Conservation (phyloP, 2,888 invertebrate species). For the Geophilus truncorum region DNA sequence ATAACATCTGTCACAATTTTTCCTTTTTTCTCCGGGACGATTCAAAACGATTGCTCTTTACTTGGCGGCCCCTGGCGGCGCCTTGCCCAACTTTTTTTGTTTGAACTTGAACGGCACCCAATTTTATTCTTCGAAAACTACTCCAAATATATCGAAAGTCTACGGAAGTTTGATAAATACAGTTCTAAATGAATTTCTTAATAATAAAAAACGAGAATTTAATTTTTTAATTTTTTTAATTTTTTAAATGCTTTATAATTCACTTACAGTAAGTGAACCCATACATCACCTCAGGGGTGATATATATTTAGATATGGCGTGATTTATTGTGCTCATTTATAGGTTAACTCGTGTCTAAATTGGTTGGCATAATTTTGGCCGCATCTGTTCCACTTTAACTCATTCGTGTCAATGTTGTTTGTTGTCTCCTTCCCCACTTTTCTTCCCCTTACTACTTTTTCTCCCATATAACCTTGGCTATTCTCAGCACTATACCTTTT, state of each 20-base stretch:
- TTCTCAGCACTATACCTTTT: neutral
- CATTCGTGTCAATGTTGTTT: neutral
- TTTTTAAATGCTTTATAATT: neutral
- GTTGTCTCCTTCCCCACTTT: conserved; percentile 2
- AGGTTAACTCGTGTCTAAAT: neutral
- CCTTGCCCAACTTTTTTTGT: neutral
- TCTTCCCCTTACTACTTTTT: neutral
- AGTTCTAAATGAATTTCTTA: neutral
- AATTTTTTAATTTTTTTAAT: no score
- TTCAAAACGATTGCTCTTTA: neutral
- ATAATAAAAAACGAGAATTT: neutral
- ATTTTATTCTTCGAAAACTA: neutral
- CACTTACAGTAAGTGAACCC: neutral
- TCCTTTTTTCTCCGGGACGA: neutral
- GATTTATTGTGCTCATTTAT: neutral
- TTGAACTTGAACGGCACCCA: neutral
- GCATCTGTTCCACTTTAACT: conserved; percentile 5
- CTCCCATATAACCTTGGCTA: neutral
- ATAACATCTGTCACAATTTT: conserved; percentile 10
- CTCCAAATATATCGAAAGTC: no score
- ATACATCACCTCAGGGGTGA: neutral
- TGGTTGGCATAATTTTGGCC: neutral
- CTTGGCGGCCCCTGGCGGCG: neutral
- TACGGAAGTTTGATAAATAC: no score
- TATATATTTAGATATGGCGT: neutral